A percentile compares a stretch with the other conserved stretches of the same genome.
Evolutionary conservation across 2,113 vertebrate species (phyloP).

Genomic region (Boleophthalmus pectinirostris): DNA sequence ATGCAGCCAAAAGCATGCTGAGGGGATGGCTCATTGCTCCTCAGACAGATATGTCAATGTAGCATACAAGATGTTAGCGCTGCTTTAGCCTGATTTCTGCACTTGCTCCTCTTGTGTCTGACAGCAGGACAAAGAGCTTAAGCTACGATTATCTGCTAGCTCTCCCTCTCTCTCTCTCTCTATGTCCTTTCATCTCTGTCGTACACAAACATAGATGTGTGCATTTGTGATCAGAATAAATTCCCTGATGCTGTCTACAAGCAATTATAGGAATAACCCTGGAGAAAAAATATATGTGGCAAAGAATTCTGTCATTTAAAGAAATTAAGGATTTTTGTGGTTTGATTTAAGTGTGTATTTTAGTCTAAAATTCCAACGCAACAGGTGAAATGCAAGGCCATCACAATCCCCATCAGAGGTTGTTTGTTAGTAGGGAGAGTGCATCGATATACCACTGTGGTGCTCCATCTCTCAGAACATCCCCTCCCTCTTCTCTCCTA

Average conservation of each 20-base stretch:
- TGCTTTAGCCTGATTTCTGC: conserved; percentile 62
- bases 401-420: neutral
- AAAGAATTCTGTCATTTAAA: neutral
- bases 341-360: neutral
- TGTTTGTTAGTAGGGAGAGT: neutral
- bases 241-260: conserved; percentile 28
- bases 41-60: conserved; percentile 73
- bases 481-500: conserved; percentile 47
- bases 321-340: neutral
- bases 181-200: conserved; percentile 58
- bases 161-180: conserved; percentile 54
- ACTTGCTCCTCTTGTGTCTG: conserved; percentile 66
- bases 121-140: conserved; percentile 76
- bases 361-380: conserved; percentile 13
- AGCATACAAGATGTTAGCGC: conserved; percentile 72
- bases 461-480: conserved; percentile 42
- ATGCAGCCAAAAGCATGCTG: conserved; percentile 40
- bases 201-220: conserved; percentile 53
- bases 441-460: neutral
- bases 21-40: conserved; percentile 68
- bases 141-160: conserved; percentile 65
- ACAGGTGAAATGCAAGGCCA: conserved; percentile 22
- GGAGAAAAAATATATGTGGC: neutral
- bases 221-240: conserved; percentile 43
- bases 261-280: conserved; percentile 4